These are phyloP conservation scores for Psittacula echo DNA, from an alignment of 2,797 vertebrate genomes.

Conservation along the genomic window DNA sequence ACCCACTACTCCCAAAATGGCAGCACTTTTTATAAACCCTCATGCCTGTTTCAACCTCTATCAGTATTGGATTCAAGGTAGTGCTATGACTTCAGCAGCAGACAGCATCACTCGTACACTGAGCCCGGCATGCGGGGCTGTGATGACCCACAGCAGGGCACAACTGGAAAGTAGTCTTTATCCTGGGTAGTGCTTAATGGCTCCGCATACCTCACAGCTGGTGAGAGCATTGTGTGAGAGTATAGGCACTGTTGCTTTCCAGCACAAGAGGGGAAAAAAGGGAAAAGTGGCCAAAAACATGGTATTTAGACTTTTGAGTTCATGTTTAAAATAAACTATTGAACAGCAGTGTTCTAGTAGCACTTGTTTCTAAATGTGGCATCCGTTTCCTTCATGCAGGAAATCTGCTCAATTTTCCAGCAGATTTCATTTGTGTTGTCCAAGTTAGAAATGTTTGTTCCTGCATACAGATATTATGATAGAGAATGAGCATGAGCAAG, in stretches of 20 bases:
- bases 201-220: neutral
- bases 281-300: neutral
- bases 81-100: neutral
- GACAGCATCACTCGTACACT: neutral
- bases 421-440: neutral
- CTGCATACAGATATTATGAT: neutral
- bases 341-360: slow-evolving; percentile 6
- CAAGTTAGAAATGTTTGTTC: slow-evolving; percentile 28
- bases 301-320: neutral
- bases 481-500: neutral
- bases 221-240: neutral
- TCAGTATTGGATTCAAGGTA: neutral
- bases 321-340: neutral
- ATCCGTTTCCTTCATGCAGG: neutral
- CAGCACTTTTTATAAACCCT: neutral
- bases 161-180: neutral
- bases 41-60: neutral
- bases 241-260: neutral
- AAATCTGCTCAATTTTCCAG: neutral
- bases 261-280: neutral
- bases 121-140: accelerated
- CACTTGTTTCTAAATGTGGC: slow-evolving; percentile 18
- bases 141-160: neutral
- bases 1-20: neutral
- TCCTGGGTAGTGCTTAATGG: neutral